Evolutionary conservation across 2,113 vertebrate species (phyloP), one percentile per base, ranked within the genome.

Genomic region (Pterophyllum scalare): DNA sequence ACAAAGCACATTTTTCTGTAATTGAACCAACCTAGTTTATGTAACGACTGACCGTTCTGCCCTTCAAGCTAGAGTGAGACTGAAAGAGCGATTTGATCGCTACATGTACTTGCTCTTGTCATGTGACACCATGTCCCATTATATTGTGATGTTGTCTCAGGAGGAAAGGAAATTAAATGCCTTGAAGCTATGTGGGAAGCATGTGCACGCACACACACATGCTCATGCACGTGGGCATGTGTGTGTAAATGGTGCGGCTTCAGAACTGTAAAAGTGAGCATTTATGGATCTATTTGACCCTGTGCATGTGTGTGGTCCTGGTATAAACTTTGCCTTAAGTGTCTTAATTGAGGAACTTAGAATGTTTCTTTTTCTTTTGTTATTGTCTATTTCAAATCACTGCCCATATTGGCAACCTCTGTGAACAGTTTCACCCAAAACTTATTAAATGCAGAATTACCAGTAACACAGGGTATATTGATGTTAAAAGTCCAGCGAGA

Each of bases 91-190:
- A 93, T 93, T 81, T 94, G 91, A 94, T 93, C 61, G 77, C 87
- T 81, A 84, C 75, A 52, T 92, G 88, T 89, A 91, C 91, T 94
- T 78, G 84, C 59, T 87, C 74, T 59, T 81, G 89, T 94, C 93
- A 94, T 87, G 85, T 95, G 94, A 94, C 89, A 82, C 88, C 87
- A 59, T 92, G 93, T 94, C 85, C 89, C 90, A 95, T 93, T 94
- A 94, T 93, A 91, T 91, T 93, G 88, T 88, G 93, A 92, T 94
- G 93, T 92, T 94, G 92, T 93, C 93, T 93, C 83, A 88, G 90
- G 89, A 87, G 83, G 88, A 91, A 82, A 92, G 94, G 92, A 94
- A 94, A 94, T 94, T 65, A 91, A 94, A 93, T 92, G 90, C 90
- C 93, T 92, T 43, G 35, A 65, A 92, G 94, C 89, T 91, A 81